Conservation (phyloP, 2,888 invertebrate species). For the Pyralis farinalis region DNA sequence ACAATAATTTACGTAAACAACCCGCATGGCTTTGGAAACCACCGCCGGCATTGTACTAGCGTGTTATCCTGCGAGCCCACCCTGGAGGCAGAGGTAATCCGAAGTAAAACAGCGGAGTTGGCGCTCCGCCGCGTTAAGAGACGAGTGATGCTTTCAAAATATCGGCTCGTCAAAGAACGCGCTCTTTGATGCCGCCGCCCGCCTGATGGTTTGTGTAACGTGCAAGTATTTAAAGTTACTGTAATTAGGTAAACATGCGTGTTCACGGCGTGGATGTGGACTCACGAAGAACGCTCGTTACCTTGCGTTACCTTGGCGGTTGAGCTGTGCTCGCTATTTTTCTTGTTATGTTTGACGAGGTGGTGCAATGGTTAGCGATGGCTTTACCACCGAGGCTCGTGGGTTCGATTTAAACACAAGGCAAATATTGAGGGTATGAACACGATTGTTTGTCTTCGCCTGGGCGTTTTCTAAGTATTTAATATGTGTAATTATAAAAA, state of each 20-base stretch:
- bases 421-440: too few species aligned
- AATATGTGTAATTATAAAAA: too few species aligned
- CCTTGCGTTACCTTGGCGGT: too few species aligned
- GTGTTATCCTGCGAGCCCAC: slow-evolving; percentile 40
- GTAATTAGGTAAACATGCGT: not conserved
- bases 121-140: slow-evolving; percentile 23
- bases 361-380: too few species aligned
- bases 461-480: too few species aligned
- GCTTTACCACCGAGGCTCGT: too few species aligned
- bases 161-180: not conserved
- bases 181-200: not conserved
- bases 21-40: slow-evolving; percentile 22
- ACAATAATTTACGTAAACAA: slow-evolving; percentile 10
- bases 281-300: too few species aligned
- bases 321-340: too few species aligned
- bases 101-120: slow-evolving; percentile 32
- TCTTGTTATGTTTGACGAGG: too few species aligned
- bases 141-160: slow-evolving; percentile 31
- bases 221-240: not conserved
- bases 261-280: too few species aligned
- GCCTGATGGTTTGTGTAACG: not conserved
- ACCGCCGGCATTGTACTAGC: slow-evolving; percentile 24
- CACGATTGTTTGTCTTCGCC: too few species aligned
- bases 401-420: too few species aligned
- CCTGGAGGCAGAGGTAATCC: slow-evolving; percentile 32